These are phyloP conservation scores for Onychorhynchus coronatus DNA, from an alignment of 2,113 vertebrate genomes.

Conservation along the genomic window DNA sequence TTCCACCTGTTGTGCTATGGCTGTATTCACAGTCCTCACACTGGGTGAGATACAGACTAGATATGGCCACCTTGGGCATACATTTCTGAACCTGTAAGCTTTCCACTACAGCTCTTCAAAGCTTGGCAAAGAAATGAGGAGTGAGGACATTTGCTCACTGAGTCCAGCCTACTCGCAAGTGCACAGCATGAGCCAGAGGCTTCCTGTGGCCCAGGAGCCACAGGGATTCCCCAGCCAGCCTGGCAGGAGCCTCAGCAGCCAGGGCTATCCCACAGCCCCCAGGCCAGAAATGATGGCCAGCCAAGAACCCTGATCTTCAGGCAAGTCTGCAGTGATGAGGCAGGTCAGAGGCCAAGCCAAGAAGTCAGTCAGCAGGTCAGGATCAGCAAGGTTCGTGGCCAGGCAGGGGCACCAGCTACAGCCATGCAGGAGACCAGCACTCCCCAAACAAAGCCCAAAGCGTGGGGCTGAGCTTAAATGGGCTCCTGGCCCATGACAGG, in stretches of 20 bases:
- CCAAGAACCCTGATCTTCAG: background rate
- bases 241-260: background rate
- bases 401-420: accelerated
- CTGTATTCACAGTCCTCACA: background rate
- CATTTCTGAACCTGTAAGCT: background rate
- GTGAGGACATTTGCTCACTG: background rate
- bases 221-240: background rate
- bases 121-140: background rate
- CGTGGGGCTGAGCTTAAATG: background rate
- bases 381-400: background rate
- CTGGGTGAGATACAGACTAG: background rate
- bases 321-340: background rate
- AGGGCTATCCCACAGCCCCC: background rate
- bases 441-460: background rate
- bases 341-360: background rate
- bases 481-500: background rate
- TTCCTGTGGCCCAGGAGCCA: background rate
- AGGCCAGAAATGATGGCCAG: background rate
- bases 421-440: background rate
- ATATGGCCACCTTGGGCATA: background rate
- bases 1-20: background rate
- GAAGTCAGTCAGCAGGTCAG: background rate
- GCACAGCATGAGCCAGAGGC: background rate
- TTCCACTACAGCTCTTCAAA: background rate
- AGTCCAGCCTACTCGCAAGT: background rate